Evolutionary conservation across 2,797 vertebrate species (phyloP).

Genomic region (Onychomys torridus): DNA sequence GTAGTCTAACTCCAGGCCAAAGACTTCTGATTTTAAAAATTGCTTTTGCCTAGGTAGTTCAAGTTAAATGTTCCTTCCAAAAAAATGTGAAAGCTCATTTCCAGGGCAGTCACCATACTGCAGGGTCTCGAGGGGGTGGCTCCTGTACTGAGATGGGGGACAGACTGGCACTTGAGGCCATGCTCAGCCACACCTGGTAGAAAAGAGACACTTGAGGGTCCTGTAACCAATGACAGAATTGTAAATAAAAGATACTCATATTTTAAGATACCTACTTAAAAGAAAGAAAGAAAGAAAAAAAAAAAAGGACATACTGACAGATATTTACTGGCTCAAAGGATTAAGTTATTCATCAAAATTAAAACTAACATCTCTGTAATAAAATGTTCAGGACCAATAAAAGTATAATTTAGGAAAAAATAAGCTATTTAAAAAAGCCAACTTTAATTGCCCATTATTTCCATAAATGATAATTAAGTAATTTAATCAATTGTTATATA

Average conservation of each 20-base stretch:
- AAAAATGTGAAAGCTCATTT: slow-evolving; percentile 61
- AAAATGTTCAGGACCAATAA: slow-evolving; percentile 73
- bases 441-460: slow-evolving; percentile 67
- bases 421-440: slow-evolving; percentile 59
- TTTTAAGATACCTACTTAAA: slow-evolving; percentile 72
- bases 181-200: slow-evolving; percentile 76
- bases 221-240: slow-evolving; percentile 81
- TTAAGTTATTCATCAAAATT: slow-evolving; percentile 70
- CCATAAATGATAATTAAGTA: slow-evolving; percentile 69
- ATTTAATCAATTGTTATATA: slow-evolving; percentile 57
- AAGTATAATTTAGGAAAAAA: slow-evolving; percentile 69
- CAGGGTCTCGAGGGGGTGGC: slow-evolving; percentile 76
- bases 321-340: slow-evolving; percentile 69
- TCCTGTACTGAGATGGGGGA: slow-evolving; percentile 70
- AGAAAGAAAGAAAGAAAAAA: not conserved
- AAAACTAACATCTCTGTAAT: slow-evolving; percentile 64
- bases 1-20: slow-evolving; percentile 62
- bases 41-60: slow-evolving; percentile 62
- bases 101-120: slow-evolving; percentile 75
- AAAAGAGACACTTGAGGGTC: slow-evolving; percentile 78
- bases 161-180: slow-evolving; percentile 65
- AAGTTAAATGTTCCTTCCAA: slow-evolving; percentile 47
- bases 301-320: slow-evolving; percentile 60
- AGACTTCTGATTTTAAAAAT: slow-evolving; percentile 51
- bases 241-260: slow-evolving; percentile 78